Evolutionary conservation across 2,888 invertebrate species (phyloP), one percentile per base, ranked within the genome.

Genomic region (Synanthedon formicaeformis): DNA sequence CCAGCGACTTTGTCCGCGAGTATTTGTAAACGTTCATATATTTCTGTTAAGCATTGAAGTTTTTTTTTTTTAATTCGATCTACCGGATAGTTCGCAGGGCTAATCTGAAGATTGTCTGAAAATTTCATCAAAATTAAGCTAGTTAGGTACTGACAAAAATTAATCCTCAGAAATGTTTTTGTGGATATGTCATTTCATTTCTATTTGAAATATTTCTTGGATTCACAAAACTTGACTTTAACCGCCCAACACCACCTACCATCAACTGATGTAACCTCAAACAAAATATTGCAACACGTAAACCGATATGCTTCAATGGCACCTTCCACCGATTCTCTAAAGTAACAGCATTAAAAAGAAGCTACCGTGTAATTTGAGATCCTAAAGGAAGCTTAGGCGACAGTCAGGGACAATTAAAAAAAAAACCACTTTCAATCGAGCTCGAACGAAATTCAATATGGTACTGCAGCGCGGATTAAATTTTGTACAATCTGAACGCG

Each of bases 321-420:
- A 78, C 71, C 72, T 75, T 72, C 67, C 60, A 61, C 62, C 62
- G 63, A 70, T 59, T 71, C 60, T 68, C 70, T 78, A 70, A 75
- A 69, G 73, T 80, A 75, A 73, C 78, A 72, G 62, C 68, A 69
- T 68, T 69, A 73, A 75, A 79, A 78, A 81, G 81, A 78, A 66
- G 77, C 85, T 84, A 84, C 86, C 78, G 74, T 81, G 87, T 78
- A 87, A 87, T 75, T 69, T 60, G 85, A 87, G 78, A 78, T 59
- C 61, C 68, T 67, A 50, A 78, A 77, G 80, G 78, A 80, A 81
- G 78, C 81, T 76, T 76, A 78, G 73, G 82, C 80, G 85, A 86
- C 82, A 81, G 76, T 77, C 70, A 69, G 77, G 69, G 76, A 78
- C 73, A 76, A 63, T 69, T 58, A 60, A 61, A 74, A 77, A n/a